Evolutionary conservation across 2,888 invertebrate species (phyloP), one percentile per base, ranked within the genome.

Genomic region (Meganola albula): DNA sequence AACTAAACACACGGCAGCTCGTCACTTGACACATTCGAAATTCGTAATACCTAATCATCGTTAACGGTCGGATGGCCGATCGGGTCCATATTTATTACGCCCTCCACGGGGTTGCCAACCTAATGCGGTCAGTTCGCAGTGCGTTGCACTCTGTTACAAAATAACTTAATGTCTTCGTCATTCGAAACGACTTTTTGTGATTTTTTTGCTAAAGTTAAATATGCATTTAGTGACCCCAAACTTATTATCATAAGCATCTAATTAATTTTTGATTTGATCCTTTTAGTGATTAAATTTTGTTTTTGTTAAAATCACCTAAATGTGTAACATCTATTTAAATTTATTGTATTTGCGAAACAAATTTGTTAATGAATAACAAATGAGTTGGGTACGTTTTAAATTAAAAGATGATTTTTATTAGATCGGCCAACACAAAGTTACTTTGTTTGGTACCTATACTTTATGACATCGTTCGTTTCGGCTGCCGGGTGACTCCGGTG

Each of bases 121-220:
- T 70, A 63, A 57, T 50, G 61, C 68, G 69, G 71, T 74, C 75
- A 75, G 65, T 64, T 68, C 67, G 66, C 70, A 69, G 77, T 65
- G 57, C 78, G 60, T 74, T 79, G 80, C 79, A 75, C 80, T 73
- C 73, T 29, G 70, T 74, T 74, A 76, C 76, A 69, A 78, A 76
- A 80, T 75, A 78, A 71, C 68, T 62, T 67, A 69, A 72, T 64
- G 64, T 63, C 63, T 67, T 70, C 70, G 70, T 72, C 74, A 74
- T 72, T 63, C 58, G 56, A 60, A 45, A 60, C 62, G 43, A 58
- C 58, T 70, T 75, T 74, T 79, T 76, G 58, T 63, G 37, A 48
- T 59, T 58, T 73, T n/a, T 74, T 76, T 70, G 63, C 57, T 63
- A 74, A 71, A 74, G 74, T 75, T 70, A 75, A 73, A 74, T 65